phyloP scores from a whole-genome alignment of 2,113 vertebrate species.

The Steatornis caripensis region DNA sequence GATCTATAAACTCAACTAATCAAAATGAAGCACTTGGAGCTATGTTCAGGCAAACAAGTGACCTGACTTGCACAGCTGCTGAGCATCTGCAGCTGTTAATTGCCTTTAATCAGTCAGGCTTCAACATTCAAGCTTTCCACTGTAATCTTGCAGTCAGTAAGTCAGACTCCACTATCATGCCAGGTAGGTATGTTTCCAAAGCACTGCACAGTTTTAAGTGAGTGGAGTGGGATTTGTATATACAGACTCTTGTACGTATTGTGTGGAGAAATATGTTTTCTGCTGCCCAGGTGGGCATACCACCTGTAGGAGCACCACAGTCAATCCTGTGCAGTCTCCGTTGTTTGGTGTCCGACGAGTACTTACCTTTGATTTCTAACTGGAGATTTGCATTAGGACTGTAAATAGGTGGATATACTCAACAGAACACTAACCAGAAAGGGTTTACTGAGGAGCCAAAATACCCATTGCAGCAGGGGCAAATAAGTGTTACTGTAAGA shows the following conservation, averaged over 20 bases:
- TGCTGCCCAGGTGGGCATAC: background rate
- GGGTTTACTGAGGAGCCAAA: background rate
- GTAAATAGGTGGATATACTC: background rate
- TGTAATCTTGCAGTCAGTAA: background rate
- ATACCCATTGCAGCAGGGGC: background rate
- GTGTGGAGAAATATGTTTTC: fast-evolving
- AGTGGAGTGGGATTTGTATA: background rate
- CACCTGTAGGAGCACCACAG: fast-evolving
- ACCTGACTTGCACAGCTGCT: background rate
- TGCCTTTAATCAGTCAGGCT: background rate
- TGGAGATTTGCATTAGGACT: background rate
- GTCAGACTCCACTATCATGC: background rate
- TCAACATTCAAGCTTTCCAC: background rate
- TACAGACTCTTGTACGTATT: fast-evolving
- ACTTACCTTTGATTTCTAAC: background rate
- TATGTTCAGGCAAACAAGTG: background rate
- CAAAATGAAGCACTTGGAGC: background rate
- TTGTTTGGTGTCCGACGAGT: background rate
- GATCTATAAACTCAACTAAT: background rate
- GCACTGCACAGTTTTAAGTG: background rate
- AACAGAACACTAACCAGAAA: background rate
- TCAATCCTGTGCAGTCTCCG: background rate
- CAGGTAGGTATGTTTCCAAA: background rate
- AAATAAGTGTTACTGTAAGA: background rate
- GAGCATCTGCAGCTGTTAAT: background rate